Percentiles rank a stretch among this genome's conserved stretches.
Conservation (phyloP, 1,140 invertebrate species). For the Drosophila ficusphila region DNA sequence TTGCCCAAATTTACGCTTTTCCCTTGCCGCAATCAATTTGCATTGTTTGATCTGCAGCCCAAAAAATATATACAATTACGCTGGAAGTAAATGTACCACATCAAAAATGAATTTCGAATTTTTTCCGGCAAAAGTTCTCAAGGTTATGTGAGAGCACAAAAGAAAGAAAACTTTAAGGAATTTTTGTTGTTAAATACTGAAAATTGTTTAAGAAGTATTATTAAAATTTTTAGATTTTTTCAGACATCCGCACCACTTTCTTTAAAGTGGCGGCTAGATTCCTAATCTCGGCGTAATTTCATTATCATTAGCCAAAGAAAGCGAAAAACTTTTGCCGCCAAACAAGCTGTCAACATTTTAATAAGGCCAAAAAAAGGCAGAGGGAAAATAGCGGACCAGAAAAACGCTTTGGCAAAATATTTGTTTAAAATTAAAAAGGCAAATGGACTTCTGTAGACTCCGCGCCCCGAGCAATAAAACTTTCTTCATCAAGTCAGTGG, state of each 20-base stretch:
- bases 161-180: too few relatives aligned
- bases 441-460: slow-evolving; percentile 40
- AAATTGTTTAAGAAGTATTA: background rate
- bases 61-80: slow-evolving; percentile 36
- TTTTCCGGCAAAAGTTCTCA: background rate
- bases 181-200: too few relatives aligned
- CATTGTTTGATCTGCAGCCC: slow-evolving; percentile 61
- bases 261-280: background rate
- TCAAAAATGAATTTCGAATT: background rate
- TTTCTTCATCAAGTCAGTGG: slow-evolving; percentile 73
- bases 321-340: slow-evolving; percentile 34
- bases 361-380: slow-evolving; percentile 33
- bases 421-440: slow-evolving; percentile 70
- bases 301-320: slow-evolving; percentile 36
- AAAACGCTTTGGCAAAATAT: slow-evolving; percentile 59
- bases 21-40: slow-evolving; percentile 48
- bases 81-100: background rate
- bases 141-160: background rate
- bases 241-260: background rate
- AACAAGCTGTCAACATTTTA: slow-evolving; percentile 76
- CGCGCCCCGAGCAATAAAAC: slow-evolving; percentile 54
- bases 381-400: slow-evolving; percentile 16
- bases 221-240: background rate
- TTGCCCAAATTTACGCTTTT: slow-evolving; percentile 40
- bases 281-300: slow-evolving; percentile 35